Evolutionary conservation across 2,113 vertebrate genomes (phyloP), one percentile per base, ranked within the genome.

Genomic region (Epinephelus lanceolatus): DNA sequence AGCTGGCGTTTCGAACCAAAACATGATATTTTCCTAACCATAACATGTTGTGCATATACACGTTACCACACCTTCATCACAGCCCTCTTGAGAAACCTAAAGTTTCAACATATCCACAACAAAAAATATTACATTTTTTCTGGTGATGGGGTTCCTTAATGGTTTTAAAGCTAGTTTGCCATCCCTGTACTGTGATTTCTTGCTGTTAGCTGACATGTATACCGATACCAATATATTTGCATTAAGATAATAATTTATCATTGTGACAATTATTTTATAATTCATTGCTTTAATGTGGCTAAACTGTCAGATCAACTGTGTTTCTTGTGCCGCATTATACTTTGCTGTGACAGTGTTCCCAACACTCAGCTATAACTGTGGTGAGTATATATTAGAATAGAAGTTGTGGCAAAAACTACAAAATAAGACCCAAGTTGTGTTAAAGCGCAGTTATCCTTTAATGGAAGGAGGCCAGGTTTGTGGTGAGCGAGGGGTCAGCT

Each of bases 401-500:
- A 78, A 78, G 40, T 42, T 6, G 23, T 11, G 6, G 1, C 23
- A 17, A 55, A 40, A 74, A 42, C 9, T 56, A 5, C 7, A 56
- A 63, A 59, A 70, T 8, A 0, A 69, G 5, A 55, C 9, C 19
- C 7, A 21, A 17, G 23, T 45, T 75, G 19, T 37, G 23, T 47
- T 51, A 49, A 83, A 71, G 9, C 27, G 18, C 47, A 62, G 25
- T 42, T 56, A 25, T 63, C 62, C 49, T 68, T 49, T 69, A 51
- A 74, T 65, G 9, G 37, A 76, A 15, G 23, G 49, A 71, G 59
- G 78, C 49, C 33, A 33, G 61, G 18, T 13, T 40, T 53, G 78
- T 47, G 67, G 71, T 71, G 42, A 70, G 53, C 30, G 42, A 8
- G 71, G 73, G 89, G 86, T 91, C 90, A 90, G 73, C 59, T 62